Percentiles rank a stretch among this genome's conserved stretches.
These are phyloP conservation scores for Liasis olivaceus DNA, from an alignment of 2,797 vertebrate species.

Conservation along the genomic window DNA sequence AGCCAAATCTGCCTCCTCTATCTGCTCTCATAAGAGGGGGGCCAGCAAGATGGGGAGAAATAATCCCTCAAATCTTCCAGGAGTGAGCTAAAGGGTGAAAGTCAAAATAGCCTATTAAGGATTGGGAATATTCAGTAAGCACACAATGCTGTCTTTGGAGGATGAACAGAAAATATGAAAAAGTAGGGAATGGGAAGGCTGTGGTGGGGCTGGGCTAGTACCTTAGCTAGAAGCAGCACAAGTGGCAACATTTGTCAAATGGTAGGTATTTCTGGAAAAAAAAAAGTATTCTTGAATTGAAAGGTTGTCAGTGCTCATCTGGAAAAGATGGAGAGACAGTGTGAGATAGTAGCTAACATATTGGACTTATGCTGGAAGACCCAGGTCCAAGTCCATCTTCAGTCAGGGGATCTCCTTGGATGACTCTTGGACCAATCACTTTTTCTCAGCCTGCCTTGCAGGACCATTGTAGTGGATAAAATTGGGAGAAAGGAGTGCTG, in stretches of 20 bases:
- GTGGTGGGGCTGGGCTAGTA: neutral
- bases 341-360: neutral
- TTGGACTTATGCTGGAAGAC: neutral
- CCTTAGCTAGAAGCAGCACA: neutral
- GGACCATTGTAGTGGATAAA: neutral
- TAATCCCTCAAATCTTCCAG: neutral
- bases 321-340: neutral
- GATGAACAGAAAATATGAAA: neutral
- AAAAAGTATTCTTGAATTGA: neutral
- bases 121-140: neutral
- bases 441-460: neutral
- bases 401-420: neutral
- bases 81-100: neutral
- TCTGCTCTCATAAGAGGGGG: neutral
- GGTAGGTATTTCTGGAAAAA: neutral
- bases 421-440: neutral
- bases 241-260: neutral
- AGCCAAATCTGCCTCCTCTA: neutral
- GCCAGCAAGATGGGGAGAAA: neutral
- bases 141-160: neutral
- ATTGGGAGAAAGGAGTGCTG: neutral
- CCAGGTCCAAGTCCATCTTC: neutral
- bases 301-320: neutral
- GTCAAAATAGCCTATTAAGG: neutral
- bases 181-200: neutral